These are phyloP conservation scores for Caenorhabditis angaria DNA, from an alignment of 2,888 invertebrate genomes.

Conservation along the genomic window DNA sequence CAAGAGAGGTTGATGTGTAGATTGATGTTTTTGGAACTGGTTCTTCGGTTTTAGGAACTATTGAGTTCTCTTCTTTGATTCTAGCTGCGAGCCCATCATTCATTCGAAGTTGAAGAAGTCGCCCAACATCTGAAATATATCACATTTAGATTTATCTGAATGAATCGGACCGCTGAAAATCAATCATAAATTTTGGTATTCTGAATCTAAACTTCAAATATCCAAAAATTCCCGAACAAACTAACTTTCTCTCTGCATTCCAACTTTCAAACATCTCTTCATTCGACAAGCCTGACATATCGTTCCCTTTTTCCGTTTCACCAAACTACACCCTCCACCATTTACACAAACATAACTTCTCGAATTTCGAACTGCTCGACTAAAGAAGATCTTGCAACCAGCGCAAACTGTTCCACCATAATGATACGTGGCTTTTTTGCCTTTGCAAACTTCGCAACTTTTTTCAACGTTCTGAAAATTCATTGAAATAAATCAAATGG, in stretches of 20 bases:
- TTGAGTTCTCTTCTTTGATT: background rate
- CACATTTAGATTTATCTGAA: too few species aligned
- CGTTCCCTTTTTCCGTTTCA: background rate
- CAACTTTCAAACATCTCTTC: constrained; percentile 13
- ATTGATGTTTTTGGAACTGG: background rate
- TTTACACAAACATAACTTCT: background rate
- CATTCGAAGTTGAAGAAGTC: background rate
- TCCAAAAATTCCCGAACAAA: too few species aligned
- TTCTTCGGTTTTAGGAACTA: background rate
- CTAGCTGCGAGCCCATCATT: background rate
- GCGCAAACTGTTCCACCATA: constrained; percentile 31
- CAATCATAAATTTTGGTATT: too few species aligned
- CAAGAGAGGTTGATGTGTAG: background rate
- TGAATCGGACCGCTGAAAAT: too few species aligned
- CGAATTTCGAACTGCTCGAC: constrained; percentile 5
- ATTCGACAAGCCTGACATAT: constrained; percentile 25
- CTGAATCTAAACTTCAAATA: too few species aligned
- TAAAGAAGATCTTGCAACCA: constrained; percentile 30
- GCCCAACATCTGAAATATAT: background rate
- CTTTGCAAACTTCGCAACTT: constrained; percentile 23
- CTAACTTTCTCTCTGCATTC: constrained; percentile 22
- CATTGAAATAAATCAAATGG: constrained; percentile 42
- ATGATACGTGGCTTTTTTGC: constrained; percentile 13
- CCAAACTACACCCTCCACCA: background rate
- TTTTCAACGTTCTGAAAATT: constrained; percentile 25